Base-by-base conservation (phyloP, 2,888 invertebrate species). In the Mimachlamys varia region DNA sequence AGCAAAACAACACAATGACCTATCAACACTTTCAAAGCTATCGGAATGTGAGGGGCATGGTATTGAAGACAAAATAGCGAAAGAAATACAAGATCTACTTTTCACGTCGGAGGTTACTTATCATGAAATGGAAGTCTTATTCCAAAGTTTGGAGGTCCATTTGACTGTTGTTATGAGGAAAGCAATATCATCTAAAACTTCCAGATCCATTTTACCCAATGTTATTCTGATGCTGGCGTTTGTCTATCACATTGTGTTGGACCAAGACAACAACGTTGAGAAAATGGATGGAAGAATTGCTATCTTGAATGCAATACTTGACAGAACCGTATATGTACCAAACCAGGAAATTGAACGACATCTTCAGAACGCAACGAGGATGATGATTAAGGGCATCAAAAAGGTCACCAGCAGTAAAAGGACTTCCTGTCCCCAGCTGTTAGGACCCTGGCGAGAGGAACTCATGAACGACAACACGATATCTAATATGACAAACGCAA, bases 81-180 rank as follows among this genome's bases (percentile, higher is more conserved):
- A 27, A 62, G 62, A 62, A 62, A 62, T 62, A 62, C 62, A 62
- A 62, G 27, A 62, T 62, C 22, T 62, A 62, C 62, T 62, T 62
- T 62, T 62, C 22, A 62, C 22, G 10, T 19, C 62, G 2, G 62
- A 62, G 7, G 62, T 62, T 27, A n/a, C 15, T 22, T 22, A 0
- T 62, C n/a, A 62, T 62, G 1, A 19, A 27, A 10, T 62, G 22
- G 62, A 62, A n/a, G 27, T 62, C 62, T 62, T 62, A 22, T 13
- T 62, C 10, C 19, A 62, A 62, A n/a, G 62, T 62, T 7, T 62
- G 62, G 62, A 62, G 27, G 22, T 62, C n/a, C n/a, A n/a, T n/a
- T 27, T 62, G 62, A n/a, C 62, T 62, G 62, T 62, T 4, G 62
- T 62, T 10, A 62, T 7, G 22, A 62, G 62, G 22, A 62, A 62